Conservation (phyloP, 1,140 invertebrate species). For the Galendromus occidentalis region DNA sequence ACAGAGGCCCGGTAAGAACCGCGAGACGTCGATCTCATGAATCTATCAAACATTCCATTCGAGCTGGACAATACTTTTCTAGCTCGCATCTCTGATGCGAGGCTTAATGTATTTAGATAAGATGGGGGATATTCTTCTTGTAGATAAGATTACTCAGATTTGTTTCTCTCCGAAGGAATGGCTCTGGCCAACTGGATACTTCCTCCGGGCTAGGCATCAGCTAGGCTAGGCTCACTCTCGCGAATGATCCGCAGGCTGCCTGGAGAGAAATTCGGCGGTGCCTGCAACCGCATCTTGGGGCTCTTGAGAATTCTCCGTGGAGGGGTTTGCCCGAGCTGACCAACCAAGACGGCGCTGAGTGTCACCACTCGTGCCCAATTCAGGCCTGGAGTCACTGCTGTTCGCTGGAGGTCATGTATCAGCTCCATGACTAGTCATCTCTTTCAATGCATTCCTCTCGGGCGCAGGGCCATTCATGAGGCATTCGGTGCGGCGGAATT, state of each 20-base stretch:
- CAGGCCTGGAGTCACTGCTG: slow-evolving; percentile 88
- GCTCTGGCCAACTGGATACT: slow-evolving; percentile 88
- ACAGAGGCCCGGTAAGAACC: slow-evolving; percentile 80
- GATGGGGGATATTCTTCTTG: too few species aligned
- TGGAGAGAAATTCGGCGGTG: slow-evolving; percentile 43
- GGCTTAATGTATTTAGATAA: too few species aligned
- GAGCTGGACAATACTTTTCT: too few species aligned
- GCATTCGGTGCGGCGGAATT: too few species aligned
- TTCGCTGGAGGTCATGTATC: slow-evolving; percentile 49
- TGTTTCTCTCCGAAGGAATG: too few species aligned
- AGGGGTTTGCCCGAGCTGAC: slow-evolving; percentile 85
- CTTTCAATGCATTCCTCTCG: too few species aligned
- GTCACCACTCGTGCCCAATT: slow-evolving; percentile 63
- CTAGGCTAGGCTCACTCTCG: slow-evolving; percentile 61
- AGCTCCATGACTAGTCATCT: slow-evolving; percentile 16
- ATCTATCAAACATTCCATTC: too few species aligned
- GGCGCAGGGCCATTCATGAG: too few species aligned
- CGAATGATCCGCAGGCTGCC: slow-evolving; percentile 41
- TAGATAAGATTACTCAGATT: too few species aligned
- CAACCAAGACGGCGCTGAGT: slow-evolving; percentile 63
- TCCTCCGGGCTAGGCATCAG: slow-evolving; percentile 69
- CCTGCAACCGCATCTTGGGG: slow-evolving; percentile 50
- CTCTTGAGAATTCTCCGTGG: slow-evolving; percentile 57
- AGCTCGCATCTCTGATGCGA: too few species aligned
- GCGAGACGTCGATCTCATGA: neutral